Conservation (phyloP, 2,113 vertebrate genomes). For the Eurystomus gularis region DNA sequence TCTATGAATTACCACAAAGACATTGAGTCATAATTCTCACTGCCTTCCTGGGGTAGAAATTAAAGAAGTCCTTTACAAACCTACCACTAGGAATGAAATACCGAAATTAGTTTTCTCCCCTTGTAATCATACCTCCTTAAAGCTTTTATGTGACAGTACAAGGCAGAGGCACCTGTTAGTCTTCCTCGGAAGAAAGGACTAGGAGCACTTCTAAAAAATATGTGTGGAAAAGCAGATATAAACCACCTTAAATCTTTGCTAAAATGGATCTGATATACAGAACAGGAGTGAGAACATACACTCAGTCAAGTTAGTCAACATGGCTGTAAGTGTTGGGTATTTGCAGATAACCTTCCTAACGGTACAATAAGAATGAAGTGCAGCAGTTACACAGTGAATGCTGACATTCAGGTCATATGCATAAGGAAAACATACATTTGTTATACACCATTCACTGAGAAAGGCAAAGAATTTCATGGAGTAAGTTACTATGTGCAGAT, state of each 20-base stretch:
- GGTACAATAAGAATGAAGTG: background rate
- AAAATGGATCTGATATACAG: background rate
- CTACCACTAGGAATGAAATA: background rate
- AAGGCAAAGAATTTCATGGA: background rate
- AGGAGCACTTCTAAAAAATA: background rate
- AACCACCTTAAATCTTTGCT: background rate
- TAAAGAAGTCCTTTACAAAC: background rate
- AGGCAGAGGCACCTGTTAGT: background rate
- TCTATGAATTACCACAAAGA: background rate
- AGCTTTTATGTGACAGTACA: background rate
- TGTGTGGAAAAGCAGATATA: background rate
- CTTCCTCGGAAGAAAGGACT: background rate
- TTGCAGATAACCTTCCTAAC: background rate
- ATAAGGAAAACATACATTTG: background rate
- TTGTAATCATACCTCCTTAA: background rate
- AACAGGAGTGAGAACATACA: background rate
- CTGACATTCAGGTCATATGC: background rate
- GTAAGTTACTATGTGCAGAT: background rate
- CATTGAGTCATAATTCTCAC: background rate
- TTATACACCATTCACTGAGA: background rate
- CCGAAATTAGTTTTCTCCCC: background rate
- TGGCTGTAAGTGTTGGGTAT: rapidly evolving
- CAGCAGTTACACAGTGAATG: background rate
- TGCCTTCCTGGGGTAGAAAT: background rate
- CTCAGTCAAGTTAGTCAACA: too few relatives aligned